Evolutionary conservation across 2,113 vertebrate genomes (phyloP), one percentile per base, ranked within the genome.

Genomic region (Malurus alboscapulatus): DNA sequence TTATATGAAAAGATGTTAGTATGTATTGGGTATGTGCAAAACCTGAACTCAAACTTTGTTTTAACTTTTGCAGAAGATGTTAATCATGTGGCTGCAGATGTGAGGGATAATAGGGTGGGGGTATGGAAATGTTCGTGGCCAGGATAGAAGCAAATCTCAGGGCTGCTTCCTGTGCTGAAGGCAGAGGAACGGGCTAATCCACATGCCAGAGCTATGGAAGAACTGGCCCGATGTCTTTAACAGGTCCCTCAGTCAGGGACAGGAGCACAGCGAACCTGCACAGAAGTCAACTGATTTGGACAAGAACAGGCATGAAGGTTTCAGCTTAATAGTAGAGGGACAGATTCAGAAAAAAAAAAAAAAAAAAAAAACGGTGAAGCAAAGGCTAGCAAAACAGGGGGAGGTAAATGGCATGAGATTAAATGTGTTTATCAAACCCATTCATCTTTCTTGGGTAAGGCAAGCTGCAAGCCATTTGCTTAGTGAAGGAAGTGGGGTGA

Each of bases 151-250:
- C 83, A 90, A 90, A 85, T 93, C 90, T 90, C 63, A 62, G 54
- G 42, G 47, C 61, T 91, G 34, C 27, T 90, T 94, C 88, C 85
- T 86, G 79, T 1, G 36, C 67, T n/a, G 55, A 55, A 90, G 88
- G 92, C 90, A 94, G 95, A 88, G 92, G 85, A 96, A 96, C 96
- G 27, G 72, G 96, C 88, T 93, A 65, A 93, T 94, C 96, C 75
- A 0, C 88, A 96, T 96, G 95, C 96, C 96, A 81, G 85, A 90
- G 88, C 88, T 81, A 93, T 50, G 48, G 96, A 93, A 94, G 96
- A 96, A 96, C 96, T 93, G 86, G 96, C 92, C 92, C 0, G 5
- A 86, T 90, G 79, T 80, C 92, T 94, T 78, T 69, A 86, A 30
- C 83, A 94, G 88, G 86, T 93, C 92, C 90, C 75, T 93, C 82